Base-by-base conservation (phyloP, 2,888 invertebrate genomes). In the Lycia hirtaria region DNA sequence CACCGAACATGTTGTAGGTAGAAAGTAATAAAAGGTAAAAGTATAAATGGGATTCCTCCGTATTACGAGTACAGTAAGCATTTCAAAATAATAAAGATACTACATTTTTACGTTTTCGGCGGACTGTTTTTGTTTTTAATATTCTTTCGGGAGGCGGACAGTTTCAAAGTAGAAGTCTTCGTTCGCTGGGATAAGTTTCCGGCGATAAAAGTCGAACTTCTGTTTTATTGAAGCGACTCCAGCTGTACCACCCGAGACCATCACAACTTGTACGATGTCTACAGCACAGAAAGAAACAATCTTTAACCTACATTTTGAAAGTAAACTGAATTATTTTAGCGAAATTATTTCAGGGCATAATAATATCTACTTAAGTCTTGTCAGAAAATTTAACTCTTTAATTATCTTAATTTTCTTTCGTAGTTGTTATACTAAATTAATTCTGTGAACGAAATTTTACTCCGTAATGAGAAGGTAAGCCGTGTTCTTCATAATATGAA, bases 71-170 rank as follows among this genome's bases (percentile, higher is more conserved):
- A 15, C 17, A 28, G 43, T 33, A 15, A 43, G 35, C 43, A 32
- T 38, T 53, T 30, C 20, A 9, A 45, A 45, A 45, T 45, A 30
- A 44, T 30, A 52, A 37, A 44, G 52, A 28, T 37, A 40, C 43
- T 7, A 10, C 10, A n/a, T 26, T 37, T 52, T 44, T 28, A 52
- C 37, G 33, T 14, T 12, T 33, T 20, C 3, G 7, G 33, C n/a
- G n/a, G 44, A 32, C 15, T 45, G 38, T 53, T 35, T 30, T 12
- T 52, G 43, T 43, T 52, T 41, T 51, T 33, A 49, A 33, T 38
- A 35, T 52, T 33, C 41, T 24, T 26, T 33, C 9, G 22, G 41
- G 38, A 19, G 20, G 26, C 30, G 38, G 3, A 14, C 38, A 49
- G 20, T 28, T 49, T 41, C 14, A 19, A 30, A 30, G 12, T 28